These are phyloP conservation scores for Prietella phreatophila DNA, from an alignment of 2,113 vertebrate genomes.

Conservation along the genomic window DNA sequence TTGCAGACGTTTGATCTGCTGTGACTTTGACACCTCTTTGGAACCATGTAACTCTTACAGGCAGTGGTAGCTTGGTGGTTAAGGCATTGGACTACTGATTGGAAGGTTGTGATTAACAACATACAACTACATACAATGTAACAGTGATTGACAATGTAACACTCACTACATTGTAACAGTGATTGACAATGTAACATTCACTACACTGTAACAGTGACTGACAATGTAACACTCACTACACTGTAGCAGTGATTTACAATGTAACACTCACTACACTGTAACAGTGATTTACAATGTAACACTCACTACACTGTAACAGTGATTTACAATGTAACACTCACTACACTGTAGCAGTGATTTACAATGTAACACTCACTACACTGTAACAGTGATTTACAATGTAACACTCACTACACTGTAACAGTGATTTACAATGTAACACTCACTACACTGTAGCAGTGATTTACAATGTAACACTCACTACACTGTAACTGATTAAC, in stretches of 20 bases:
- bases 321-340: background rate
- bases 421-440: background rate
- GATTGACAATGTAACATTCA: background rate
- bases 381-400: background rate
- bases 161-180: background rate
- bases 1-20: too few relatives aligned
- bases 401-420: background rate
- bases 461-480: background rate
- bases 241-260: too few relatives aligned
- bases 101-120: too few relatives aligned
- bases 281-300: background rate
- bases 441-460: background rate
- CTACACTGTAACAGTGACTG: background rate
- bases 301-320: background rate
- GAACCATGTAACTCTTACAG: too few relatives aligned
- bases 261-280: background rate
- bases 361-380: background rate
- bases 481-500: background rate
- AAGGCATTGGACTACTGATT: too few relatives aligned
- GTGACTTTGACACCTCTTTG: too few relatives aligned
- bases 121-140: too few relatives aligned
- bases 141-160: too few relatives aligned
- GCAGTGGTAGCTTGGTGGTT: too few relatives aligned
- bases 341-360: background rate
- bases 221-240: background rate